Evolutionary conservation across 2,113 vertebrate species (phyloP).

Genomic region (Jacana jacana): DNA sequence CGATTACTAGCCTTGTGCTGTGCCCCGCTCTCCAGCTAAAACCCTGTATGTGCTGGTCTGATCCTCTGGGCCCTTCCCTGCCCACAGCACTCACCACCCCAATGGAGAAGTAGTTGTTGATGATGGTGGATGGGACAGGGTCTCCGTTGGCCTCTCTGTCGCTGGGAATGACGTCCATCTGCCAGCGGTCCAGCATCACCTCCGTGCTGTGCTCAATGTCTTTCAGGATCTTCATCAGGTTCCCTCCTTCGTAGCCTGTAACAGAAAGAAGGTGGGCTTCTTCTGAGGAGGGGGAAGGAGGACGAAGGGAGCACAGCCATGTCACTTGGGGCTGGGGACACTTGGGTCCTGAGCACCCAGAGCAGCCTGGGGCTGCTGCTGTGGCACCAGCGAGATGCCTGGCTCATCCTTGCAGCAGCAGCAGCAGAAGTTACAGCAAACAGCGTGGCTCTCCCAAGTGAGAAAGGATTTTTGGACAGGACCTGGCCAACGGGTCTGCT

Average conservation of each 20-base stretch:
- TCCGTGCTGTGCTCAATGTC: slow-evolving; percentile 79
- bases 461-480: background rate
- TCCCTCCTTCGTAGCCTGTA: slow-evolving; percentile 80
- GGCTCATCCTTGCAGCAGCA: rapidly evolving
- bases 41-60: rapidly evolving
- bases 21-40: background rate
- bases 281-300: background rate
- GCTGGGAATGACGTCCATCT: slow-evolving; percentile 85
- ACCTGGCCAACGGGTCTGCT: rapidly evolving
- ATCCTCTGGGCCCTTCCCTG: background rate
- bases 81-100: slow-evolving; percentile 85
- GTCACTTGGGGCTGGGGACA: rapidly evolving
- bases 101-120: slow-evolving; percentile 98
- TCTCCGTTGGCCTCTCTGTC: slow-evolving; percentile 88
- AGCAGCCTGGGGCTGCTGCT: background rate
- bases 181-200: slow-evolving; percentile 92
- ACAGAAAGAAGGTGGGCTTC: background rate
- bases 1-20: rapidly evolving
- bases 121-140: slow-evolving; percentile 88
- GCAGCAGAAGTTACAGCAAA: background rate
- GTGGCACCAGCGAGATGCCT: rapidly evolving
- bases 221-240: slow-evolving; percentile 78
- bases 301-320: rapidly evolving
- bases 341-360: rapidly evolving
- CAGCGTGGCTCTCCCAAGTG: background rate